These are phyloP conservation scores for Galaxea fascicularis DNA, from an alignment of 92 coral and sea anemone species.

Conservation along the genomic window DNA sequence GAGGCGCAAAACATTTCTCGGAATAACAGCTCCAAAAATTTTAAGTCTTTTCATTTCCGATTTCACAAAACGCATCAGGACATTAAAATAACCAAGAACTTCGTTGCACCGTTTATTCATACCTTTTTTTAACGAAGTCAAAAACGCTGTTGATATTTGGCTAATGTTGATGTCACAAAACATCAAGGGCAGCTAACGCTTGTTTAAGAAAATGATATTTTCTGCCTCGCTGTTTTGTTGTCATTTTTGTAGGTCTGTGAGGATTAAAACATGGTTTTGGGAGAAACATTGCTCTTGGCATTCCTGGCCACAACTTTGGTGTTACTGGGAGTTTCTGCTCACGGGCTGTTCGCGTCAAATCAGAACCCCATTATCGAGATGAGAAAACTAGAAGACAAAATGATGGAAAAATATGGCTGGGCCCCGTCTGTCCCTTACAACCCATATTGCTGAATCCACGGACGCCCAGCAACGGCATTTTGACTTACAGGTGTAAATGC, in stretches of 20 bases:
- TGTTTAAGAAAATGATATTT: background rate
- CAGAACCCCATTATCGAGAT: background rate
- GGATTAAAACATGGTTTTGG: conserved; percentile 23
- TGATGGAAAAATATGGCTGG: conserved; percentile 57
- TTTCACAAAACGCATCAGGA: too few species aligned
- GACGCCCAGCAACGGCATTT: background rate
- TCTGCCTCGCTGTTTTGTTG: background rate
- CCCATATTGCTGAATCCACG: background rate
- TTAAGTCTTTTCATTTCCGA: too few species aligned
- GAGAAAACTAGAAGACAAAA: conserved; percentile 36
- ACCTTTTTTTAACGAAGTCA: too few species aligned
- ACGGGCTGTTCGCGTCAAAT: conserved; percentile 17
- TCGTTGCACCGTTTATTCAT: too few species aligned
- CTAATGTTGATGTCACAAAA: too few species aligned
- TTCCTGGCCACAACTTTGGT: conserved; percentile 23
- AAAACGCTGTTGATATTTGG: too few species aligned
- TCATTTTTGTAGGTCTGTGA: background rate
- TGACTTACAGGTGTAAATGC: background rate
- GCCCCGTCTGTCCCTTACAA: conserved; percentile 34
- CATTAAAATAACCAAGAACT: too few species aligned
- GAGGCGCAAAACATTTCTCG: too few species aligned
- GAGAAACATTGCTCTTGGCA: conserved; percentile 29
- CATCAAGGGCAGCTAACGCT: too few species aligned
- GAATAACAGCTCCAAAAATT: too few species aligned
- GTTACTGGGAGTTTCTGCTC: conserved; percentile 25